Percentiles rank a stretch among this genome's conserved stretches.
These are phyloP conservation scores for Omphaloscelis lunosa DNA, from an alignment of 2,888 invertebrate genomes.

Conservation along the genomic window DNA sequence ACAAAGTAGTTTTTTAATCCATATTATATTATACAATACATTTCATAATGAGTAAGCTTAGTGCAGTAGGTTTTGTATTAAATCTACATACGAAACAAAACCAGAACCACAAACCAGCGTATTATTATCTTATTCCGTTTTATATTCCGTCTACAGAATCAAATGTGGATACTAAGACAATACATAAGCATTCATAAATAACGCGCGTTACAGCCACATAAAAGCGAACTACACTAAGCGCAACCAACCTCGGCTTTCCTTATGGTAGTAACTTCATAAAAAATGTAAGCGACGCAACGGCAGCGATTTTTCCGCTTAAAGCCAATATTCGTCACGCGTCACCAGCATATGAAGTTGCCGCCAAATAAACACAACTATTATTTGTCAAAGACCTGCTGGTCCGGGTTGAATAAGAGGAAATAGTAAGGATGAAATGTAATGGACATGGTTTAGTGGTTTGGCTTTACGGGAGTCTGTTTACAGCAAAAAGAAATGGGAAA, in stretches of 20 bases:
- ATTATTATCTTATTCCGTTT: slow-evolving; percentile 53
- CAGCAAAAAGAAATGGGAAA: neutral
- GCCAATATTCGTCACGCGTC: slow-evolving; percentile 78
- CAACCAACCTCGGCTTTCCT: slow-evolving; percentile 65
- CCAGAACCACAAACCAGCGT: slow-evolving; percentile 10
- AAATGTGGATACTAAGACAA: slow-evolving; percentile 47
- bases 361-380: slow-evolving; percentile 75
- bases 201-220: slow-evolving; percentile 56
- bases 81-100: slow-evolving; percentile 1
- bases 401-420: slow-evolving; percentile 42
- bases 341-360: slow-evolving; percentile 75
- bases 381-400: slow-evolving; percentile 68
- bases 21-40: neutral
- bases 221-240: slow-evolving; percentile 58
- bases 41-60: neutral
- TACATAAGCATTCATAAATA: slow-evolving; percentile 62
- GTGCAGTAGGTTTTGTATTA: neutral
- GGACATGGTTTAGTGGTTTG: slow-evolving; percentile 16
- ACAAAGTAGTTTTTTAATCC: too few species aligned
- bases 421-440: slow-evolving; percentile 33
- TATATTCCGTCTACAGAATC: slow-evolving; percentile 23
- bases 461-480: neutral
- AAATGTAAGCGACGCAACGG: slow-evolving; percentile 70
- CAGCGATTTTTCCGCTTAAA: slow-evolving; percentile 73
- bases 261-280: slow-evolving; percentile 71